These are phyloP conservation scores for Mythimna lalbum DNA, from an alignment of 2,888 invertebrate genomes.

Conservation along the genomic window DNA sequence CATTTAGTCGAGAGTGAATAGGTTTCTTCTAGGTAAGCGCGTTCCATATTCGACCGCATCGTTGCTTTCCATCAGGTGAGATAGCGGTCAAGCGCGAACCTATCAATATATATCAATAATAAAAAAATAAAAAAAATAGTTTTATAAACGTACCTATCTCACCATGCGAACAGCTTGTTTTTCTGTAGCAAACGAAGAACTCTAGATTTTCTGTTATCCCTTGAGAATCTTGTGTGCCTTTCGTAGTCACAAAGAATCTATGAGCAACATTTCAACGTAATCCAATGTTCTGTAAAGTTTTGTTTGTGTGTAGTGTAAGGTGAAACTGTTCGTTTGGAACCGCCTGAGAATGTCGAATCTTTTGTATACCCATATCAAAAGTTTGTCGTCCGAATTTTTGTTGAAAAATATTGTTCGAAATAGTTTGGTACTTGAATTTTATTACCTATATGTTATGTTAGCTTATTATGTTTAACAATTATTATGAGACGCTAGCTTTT, in stretches of 20 bases:
- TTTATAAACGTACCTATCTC: not conserved
- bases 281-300: conserved; percentile 49
- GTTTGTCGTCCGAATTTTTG: conserved; percentile 5
- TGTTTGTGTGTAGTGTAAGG: conserved; percentile 25
- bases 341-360: conserved; percentile 36
- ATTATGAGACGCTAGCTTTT: too few species aligned
- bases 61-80: too few species aligned
- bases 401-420: conserved; percentile 22
- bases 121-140: too few species aligned
- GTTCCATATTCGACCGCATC: too few species aligned
- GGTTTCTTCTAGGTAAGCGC: too few species aligned
- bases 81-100: too few species aligned
- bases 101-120: too few species aligned
- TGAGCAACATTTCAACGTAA: conserved; percentile 50
- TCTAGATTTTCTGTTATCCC: conserved; percentile 35
- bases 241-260: conserved; percentile 60
- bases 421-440: conserved; percentile 6
- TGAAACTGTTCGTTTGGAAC: conserved; percentile 27
- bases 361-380: conserved; percentile 30
- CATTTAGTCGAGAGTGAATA: too few species aligned
- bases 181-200: conserved; percentile 18
- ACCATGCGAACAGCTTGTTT: conserved; percentile 15
- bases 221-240: conserved; percentile 38
- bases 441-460: not conserved
- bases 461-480: not conserved